Percentiles rank a stretch among this genome's conserved stretches.
Conservation (phyloP, 1,140 invertebrate genomes). For the Caenorhabditis brenneri region DNA sequence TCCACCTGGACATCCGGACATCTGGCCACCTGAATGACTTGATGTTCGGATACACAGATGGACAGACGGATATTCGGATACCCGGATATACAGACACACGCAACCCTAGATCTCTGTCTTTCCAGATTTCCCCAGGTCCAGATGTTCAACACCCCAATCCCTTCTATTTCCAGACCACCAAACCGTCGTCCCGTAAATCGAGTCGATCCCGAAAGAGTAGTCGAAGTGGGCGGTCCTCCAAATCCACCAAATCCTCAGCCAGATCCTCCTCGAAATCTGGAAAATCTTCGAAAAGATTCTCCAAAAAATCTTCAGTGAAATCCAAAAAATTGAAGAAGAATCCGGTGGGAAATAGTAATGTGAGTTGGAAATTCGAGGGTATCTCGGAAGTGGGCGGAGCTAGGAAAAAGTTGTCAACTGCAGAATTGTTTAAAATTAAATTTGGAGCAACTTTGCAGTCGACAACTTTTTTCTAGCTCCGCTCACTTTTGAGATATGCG, state of each 20-base stretch:
- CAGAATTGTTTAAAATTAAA: background rate
- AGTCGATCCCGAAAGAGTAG: background rate
- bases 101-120: too few relatives aligned
- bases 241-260: background rate
- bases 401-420: background rate
- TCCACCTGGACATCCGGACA: too few relatives aligned
- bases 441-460: too few relatives aligned
- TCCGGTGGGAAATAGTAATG: background rate
- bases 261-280: too few relatives aligned
- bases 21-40: too few relatives aligned
- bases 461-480: too few relatives aligned
- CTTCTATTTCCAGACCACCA: background rate
- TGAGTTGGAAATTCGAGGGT: background rate
- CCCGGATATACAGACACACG: too few relatives aligned
- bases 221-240: background rate
- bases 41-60: too few relatives aligned
- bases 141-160: background rate
- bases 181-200: constrained; percentile 3
- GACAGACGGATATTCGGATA: too few relatives aligned
- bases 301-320: background rate
- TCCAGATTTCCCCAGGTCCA: too few relatives aligned
- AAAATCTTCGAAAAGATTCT: constrained; percentile 22
- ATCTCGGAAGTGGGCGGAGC: background rate
- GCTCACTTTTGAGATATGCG: too few relatives aligned
- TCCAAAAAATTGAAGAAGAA: background rate